Percentiles rank a stretch among this genome's conserved stretches.
These are phyloP conservation scores for Diaphora mendica DNA, from an alignment of 2,888 invertebrate genomes.

Conservation along the genomic window DNA sequence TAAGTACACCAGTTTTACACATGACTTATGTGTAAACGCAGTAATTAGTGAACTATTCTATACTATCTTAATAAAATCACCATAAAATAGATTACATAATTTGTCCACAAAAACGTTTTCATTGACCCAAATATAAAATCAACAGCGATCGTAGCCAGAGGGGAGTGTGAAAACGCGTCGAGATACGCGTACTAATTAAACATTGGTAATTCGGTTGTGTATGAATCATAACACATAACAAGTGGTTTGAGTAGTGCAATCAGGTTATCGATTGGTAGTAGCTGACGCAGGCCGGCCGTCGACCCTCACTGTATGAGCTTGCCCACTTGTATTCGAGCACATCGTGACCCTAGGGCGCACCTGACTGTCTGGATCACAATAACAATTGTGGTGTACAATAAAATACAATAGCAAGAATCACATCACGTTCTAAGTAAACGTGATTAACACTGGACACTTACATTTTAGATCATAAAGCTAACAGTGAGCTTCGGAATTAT, in stretches of 20 bases:
- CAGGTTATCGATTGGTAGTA: slow-evolving; percentile 82
- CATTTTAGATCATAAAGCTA: background rate
- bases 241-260: slow-evolving; percentile 72
- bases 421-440: background rate
- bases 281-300: slow-evolving; percentile 72
- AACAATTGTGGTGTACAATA: slow-evolving; percentile 17
- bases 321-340: slow-evolving; percentile 45
- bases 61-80: background rate
- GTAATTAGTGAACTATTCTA: background rate
- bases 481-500: background rate
- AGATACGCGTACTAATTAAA: slow-evolving; percentile 53
- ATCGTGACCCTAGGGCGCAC: slow-evolving; percentile 53
- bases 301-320: slow-evolving; percentile 66
- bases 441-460: background rate
- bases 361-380: slow-evolving; percentile 42
- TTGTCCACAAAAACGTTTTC: slow-evolving; percentile 22
- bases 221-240: slow-evolving; percentile 71
- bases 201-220: slow-evolving; percentile 56
- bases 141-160: slow-evolving; percentile 34
- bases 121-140: slow-evolving; percentile 36
- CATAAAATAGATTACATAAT: background rate
- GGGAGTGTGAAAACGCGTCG: slow-evolving; percentile 40
- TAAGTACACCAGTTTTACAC: background rate
- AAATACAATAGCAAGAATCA: background rate
- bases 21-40: background rate